Conservation (phyloP, 2,888 invertebrate genomes). For the Phengaris alcon region DNA sequence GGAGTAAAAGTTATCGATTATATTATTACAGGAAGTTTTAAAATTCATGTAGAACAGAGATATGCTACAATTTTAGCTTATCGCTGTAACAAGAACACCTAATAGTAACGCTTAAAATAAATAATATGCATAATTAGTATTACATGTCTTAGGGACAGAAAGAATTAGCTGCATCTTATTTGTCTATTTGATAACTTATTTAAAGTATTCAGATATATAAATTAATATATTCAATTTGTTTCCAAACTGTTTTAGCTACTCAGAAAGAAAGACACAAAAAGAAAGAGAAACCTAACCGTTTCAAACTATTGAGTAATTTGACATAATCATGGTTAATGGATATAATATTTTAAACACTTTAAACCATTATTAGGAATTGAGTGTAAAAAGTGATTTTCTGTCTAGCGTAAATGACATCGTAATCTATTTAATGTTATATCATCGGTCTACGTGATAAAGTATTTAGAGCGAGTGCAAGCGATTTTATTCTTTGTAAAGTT, state of each 20-base stretch:
- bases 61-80: no score
- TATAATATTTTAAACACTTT: background rate
- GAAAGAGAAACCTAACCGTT: background rate
- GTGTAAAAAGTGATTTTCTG: background rate
- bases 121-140: no score
- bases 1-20: no score
- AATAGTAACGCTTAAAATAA: no score
- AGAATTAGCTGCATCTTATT: no score
- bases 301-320: background rate
- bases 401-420: background rate
- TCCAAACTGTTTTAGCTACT: background rate
- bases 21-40: no score
- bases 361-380: background rate
- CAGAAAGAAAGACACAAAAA: background rate
- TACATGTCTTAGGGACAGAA: no score
- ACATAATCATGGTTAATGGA: background rate
- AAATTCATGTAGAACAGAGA: no score
- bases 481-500: background rate
- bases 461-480: conserved; percentile 23
- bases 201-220: background rate
- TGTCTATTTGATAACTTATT: background rate
- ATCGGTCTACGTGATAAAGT: conserved; percentile 7
- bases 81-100: no score
- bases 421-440: conserved; percentile 23
- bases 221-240: background rate